Evolutionary conservation across 2,888 invertebrate species (phyloP).

Genomic region (Hirtodrosophila alboralis): DNA sequence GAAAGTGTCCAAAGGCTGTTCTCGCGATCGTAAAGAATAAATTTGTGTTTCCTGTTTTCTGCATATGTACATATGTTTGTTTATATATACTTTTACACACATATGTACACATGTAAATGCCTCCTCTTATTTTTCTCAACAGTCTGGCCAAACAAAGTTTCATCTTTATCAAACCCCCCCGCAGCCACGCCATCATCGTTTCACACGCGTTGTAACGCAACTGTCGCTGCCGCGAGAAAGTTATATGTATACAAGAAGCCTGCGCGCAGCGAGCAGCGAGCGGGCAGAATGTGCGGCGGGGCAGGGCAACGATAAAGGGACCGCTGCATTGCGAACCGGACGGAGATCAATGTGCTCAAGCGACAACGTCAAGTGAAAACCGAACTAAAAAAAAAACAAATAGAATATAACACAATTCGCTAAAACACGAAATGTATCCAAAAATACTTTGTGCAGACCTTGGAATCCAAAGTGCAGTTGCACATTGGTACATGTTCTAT

Average conservation of each 20-base stretch:
- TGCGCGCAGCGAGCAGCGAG: too few species aligned
- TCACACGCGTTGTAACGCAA: too few species aligned
- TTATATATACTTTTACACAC: too few species aligned
- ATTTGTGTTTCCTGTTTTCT: constrained; percentile 80
- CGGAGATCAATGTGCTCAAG: constrained; percentile 32
- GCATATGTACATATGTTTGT: too few species aligned
- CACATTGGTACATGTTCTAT: constrained; percentile 32
- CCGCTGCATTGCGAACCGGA: constrained; percentile 7
- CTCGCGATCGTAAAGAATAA: constrained; percentile 82
- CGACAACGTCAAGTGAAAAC: constrained; percentile 40
- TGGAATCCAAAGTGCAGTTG: constrained; percentile 19
- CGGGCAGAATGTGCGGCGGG: too few species aligned
- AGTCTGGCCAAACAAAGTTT: constrained; percentile 36
- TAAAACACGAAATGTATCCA: constrained; percentile 30
- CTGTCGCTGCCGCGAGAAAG: constrained; percentile 58
- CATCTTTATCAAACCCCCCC: constrained; percentile 25
- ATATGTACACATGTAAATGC: too few species aligned
- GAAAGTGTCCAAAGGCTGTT: constrained; percentile 81
- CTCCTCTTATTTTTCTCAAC: constrained; percentile 36
- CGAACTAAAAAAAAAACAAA: constrained; percentile 15
- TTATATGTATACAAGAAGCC: constrained; percentile 48
- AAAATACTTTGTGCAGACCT: constrained; percentile 47
- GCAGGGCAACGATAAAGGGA: constrained; percentile 28
- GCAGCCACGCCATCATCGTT: too few species aligned
- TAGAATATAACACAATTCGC: constrained; percentile 25